Base-by-base conservation (phyloP, 2,113 vertebrate genomes). In the Phoenicopterus ruber region DNA sequence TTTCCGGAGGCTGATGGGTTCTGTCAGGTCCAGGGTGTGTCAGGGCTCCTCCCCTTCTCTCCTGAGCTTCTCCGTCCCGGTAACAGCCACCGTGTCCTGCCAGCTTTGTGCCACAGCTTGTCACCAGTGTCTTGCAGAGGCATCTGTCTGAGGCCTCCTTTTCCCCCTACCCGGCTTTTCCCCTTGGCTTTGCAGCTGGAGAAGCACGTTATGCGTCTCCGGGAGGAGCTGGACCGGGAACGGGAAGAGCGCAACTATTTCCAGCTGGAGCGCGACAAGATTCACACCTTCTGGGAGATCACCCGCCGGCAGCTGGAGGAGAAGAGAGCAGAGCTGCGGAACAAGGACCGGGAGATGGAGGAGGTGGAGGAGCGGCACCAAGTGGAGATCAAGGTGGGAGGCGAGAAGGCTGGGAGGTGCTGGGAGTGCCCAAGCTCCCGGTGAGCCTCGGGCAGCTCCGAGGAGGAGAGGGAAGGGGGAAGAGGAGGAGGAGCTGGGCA, bases 231-330 rank as follows among this genome's bases (percentile, higher is more conserved):
- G 96, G 99, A 99, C 65, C 97, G 98, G 2, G 99, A 99, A 79
- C 97, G 99, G 52, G 98, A 99, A 80, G 99, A 99, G 76, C 98
- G 99, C 20, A 99, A 99, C 96, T 99, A 99, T 36, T 99, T 99
- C 94, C 99, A 99, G 97, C 96, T 99, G 89, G 99, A 99, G 92
- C 97, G 99, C 4, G 99, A 99, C 95, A 99, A 98, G 91, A 98
- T 99, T 74, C 98, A 99, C 94, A 98, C 97, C 8, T 99, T 99
- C 96, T 99, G 99, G 99, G 98, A 99, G 77, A 98, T 99, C 94
- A 99, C 98, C 0, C 97, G 98, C 13, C 92, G 89, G 91, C 98
- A 99, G 88, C 97, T 99, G 82, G 98, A 99, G 62, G 99, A 99
- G 95, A 98, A 97, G 92, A 98, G 97, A 59, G 98, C 98, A 0